Conservation (phyloP, 2,888 invertebrate genomes). For the Macropis europaea region DNA sequence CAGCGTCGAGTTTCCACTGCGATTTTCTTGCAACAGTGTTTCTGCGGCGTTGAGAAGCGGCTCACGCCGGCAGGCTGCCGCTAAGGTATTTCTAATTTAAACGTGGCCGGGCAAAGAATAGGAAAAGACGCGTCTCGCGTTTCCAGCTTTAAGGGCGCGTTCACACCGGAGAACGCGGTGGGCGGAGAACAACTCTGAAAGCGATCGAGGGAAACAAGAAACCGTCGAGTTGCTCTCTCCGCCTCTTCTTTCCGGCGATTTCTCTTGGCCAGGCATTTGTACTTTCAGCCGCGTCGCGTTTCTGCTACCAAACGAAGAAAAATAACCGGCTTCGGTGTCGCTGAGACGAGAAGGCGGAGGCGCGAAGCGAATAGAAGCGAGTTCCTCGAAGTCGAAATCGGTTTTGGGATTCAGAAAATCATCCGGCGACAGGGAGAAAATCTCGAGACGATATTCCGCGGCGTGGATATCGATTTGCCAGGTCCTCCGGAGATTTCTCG, state of each 20-base stretch:
- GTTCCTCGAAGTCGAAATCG: too few relatives aligned
- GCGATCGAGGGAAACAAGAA: slow-evolving; percentile 45
- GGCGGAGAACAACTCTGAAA: slow-evolving; percentile 13
- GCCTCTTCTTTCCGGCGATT: slow-evolving; percentile 4
- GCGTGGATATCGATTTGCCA: too few relatives aligned
- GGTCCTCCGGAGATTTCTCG: neutral
- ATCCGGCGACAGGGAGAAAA: too few relatives aligned
- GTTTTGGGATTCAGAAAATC: too few relatives aligned
- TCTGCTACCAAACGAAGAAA: too few relatives aligned
- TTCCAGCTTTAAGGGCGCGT: slow-evolving; percentile 54
- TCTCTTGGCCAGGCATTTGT: too few relatives aligned
- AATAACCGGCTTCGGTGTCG: too few relatives aligned
- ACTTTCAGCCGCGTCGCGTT: too few relatives aligned
- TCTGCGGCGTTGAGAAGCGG: slow-evolving; percentile 13
- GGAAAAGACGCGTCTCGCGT: slow-evolving; percentile 48
- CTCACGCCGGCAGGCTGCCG: slow-evolving; percentile 23
- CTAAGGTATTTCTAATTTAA: slow-evolving; percentile 62
- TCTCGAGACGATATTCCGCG: too few relatives aligned
- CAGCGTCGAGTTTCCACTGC: slow-evolving; percentile 7
- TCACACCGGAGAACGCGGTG: slow-evolving; percentile 34
- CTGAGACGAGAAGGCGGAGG: too few relatives aligned
- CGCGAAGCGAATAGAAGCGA: too few relatives aligned
- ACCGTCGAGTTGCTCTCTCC: slow-evolving; percentile 17
- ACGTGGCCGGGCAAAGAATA: slow-evolving; percentile 52
- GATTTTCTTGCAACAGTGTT: slow-evolving; percentile 38